These are phyloP conservation scores for Polydrusus tereticollis DNA, from an alignment of 2,888 invertebrate species.

Conservation along the genomic window DNA sequence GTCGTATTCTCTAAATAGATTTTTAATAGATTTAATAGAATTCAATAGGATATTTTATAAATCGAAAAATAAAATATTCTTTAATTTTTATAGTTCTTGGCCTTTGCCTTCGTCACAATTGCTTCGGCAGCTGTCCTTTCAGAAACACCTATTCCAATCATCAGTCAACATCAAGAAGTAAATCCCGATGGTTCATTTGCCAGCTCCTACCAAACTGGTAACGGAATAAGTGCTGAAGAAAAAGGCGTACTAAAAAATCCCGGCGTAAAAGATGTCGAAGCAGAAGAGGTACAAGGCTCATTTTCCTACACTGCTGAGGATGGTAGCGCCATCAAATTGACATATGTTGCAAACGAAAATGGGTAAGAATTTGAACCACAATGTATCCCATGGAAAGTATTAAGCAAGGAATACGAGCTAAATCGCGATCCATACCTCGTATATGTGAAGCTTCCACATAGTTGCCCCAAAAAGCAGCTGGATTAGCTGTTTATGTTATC, in stretches of 20 bases:
- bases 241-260: conserved; percentile 60
- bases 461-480: too few species aligned
- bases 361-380: too few species aligned
- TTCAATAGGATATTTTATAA: too few species aligned
- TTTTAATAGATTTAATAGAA: too few species aligned
- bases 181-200: conserved; percentile 69
- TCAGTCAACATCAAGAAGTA: conserved; percentile 63
- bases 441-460: too few species aligned
- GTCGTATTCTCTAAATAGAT: too few species aligned
- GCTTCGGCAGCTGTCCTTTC: conserved; percentile 32
- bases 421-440: too few species aligned
- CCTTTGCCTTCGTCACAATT: conserved; percentile 54
- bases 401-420: too few species aligned
- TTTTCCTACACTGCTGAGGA: conserved; percentile 55
- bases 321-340: conserved; percentile 50
- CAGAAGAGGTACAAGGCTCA: conserved; percentile 53
- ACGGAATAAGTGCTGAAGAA: conserved; percentile 67
- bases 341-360: conserved; percentile 51
- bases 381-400: too few species aligned
- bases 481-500: too few species aligned
- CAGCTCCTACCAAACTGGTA: conserved; percentile 69
- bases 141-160: neutral
- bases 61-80: too few species aligned
- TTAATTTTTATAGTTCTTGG: conserved; percentile 54
- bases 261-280: conserved; percentile 60